Base-by-base conservation (phyloP, 2,888 invertebrate genomes). In the Baccha elongata region DNA sequence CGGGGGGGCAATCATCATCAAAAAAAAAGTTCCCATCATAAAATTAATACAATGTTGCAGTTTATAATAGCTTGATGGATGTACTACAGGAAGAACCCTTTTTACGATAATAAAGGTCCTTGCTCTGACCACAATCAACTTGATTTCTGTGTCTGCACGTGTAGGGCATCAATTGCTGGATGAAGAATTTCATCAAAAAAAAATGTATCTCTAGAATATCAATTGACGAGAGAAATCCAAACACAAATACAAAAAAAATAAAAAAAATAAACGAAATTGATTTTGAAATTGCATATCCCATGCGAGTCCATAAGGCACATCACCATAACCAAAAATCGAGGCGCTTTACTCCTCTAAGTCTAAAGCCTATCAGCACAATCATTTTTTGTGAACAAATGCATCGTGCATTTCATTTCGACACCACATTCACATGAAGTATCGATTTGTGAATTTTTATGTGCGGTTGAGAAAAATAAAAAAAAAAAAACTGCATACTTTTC, bases 331-430 rank as follows among this genome's bases (percentile, higher is more conserved):
- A 65, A 23, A 37, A 32, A 17, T 32, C 32, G 29, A 19, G 19
- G 8, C n/a, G 19, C 29, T 32, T 6, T 3, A 11, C 21, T 44
- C 17, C 42, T 17, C 23, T 48, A 40, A 19, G n/a, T 58, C 10
- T 40, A 40, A 53, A 48, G 40, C 26, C 44, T n/a, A n/a, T n/a
- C n/a, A 17, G 32, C 75, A n/a, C n/a, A 68, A 72, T 79, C 60
- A 65, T 46, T 52, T 26, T 3, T 67, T 60, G n/a, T n/a, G n/a
- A 55, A 50, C 72, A 81, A 76, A 71, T 65, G 76, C 71, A 67
- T 71, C 64, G 62, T 73, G 78, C 78, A 68, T 58, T 78, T 76
- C 62, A 78, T 83, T 83, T 83, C 78, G 58, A 68, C 78, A 78
- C 83, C 78, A 72, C 67, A 78, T 72, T 67, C 72, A 37, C 55